Conservation (phyloP, 1,140 invertebrate species). For the Mylabris phalerata region DNA sequence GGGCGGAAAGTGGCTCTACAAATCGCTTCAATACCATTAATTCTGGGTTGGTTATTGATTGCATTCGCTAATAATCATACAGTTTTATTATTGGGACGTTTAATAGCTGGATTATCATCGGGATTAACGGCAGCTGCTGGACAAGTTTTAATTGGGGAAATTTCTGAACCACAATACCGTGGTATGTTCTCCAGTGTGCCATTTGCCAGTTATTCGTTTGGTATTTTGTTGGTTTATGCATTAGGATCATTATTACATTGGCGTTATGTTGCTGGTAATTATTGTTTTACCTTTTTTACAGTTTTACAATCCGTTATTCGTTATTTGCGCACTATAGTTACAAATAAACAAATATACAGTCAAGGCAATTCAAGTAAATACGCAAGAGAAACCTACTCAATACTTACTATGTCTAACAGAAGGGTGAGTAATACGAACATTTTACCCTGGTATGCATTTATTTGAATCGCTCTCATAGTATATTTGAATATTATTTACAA, state of each 20-base stretch:
- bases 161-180: conserved; percentile 58
- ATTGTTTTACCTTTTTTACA: no score
- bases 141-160: conserved; percentile 66
- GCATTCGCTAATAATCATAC: conserved; percentile 50
- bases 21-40: conserved; percentile 59
- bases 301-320: not conserved
- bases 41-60: conserved; percentile 62
- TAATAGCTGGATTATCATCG: conserved; percentile 61
- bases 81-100: conserved; percentile 55
- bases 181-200: conserved; percentile 59
- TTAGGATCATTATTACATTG: conserved; percentile 57
- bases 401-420: no score
- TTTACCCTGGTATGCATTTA: no score
- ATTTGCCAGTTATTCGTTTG: conserved; percentile 61
- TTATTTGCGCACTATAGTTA: not conserved
- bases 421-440: no score
- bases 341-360: no score
- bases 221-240: conserved; percentile 63
- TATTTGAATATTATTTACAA: no score
- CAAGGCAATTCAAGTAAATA: no score
- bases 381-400: no score
- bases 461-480: no score
- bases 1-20: conserved; percentile 60
- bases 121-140: conserved; percentile 60
- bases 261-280: conserved; percentile 53